These are phyloP conservation scores for Maniola jurtina DNA, from an alignment of 1,140 invertebrate genomes.

Conservation along the genomic window DNA sequence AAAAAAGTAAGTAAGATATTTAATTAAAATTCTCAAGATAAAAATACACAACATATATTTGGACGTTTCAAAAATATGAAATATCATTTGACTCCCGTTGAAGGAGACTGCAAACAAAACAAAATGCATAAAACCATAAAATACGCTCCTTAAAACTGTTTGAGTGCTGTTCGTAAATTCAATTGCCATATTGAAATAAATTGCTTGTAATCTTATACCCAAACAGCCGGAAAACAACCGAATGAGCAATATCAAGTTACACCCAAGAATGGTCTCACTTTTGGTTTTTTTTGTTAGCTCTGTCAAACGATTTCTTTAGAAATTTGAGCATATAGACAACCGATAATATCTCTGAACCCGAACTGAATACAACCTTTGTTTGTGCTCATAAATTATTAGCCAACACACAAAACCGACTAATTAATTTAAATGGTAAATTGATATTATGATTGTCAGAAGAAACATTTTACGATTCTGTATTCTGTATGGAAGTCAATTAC, in stretches of 20 bases:
- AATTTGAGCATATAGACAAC: conserved; percentile 43
- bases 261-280: conserved; percentile 56
- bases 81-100: conserved; percentile 39
- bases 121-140: conserved; percentile 55
- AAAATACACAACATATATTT: neutral
- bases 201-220: conserved; percentile 77
- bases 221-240: conserved; percentile 74
- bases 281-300: conserved; percentile 54
- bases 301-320: conserved; percentile 61
- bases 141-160: conserved; percentile 55
- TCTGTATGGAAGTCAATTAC: conserved; percentile 63
- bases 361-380: conserved; percentile 35
- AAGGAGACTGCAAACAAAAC: conserved; percentile 44
- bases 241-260: conserved; percentile 74
- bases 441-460: conserved; percentile 41
- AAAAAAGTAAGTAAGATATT: too few species aligned
- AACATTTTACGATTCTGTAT: conserved; percentile 43
- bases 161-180: conserved; percentile 66
- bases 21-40: neutral
- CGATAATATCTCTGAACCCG: conserved; percentile 44
- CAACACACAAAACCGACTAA: conserved; percentile 43
- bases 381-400: conserved; percentile 45
- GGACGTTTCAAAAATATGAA: conserved; percentile 16
- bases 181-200: conserved; percentile 76
- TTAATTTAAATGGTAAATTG: conserved; percentile 49